Evolutionary conservation across 2,888 invertebrate species (phyloP), one percentile per base, ranked within the genome.

Genomic region (Junonia oenone): DNA sequence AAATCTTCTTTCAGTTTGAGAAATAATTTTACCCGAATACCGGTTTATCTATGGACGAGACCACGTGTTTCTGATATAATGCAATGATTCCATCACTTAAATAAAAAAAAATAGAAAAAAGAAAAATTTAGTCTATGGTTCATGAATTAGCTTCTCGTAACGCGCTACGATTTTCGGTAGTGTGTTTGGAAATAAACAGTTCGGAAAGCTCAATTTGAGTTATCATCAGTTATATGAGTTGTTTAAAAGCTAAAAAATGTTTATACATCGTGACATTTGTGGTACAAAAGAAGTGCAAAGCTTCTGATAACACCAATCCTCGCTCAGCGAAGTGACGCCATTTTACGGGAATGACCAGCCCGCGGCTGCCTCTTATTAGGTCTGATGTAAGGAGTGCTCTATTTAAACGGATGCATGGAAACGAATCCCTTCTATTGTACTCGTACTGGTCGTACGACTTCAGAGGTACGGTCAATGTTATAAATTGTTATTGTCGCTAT

Each of bases 281-380:
- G 73, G 68, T 75, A 72, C 65, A 71, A 76, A 70, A 68, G 68
- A 68, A 69, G 68, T 72, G 65, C 75, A 73, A 75, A 76, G 76
- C 71, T 78, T 81, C 78, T 85, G 82, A 85, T 85, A 83, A 78
- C 76, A 82, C 81, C 78, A 82, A 84, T 86, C 81, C 81, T 88
- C 87, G 78, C 83, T 79, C 78, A 75, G 83, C 80, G 80, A 80
- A 90, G 90, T 90, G 90, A 90, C 90, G 90, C 90, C 90, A 90
- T 90, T 90, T 90, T 90, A 90, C 90, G 90, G 90, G 90, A 89
- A 90, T 90, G 90, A 90, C 82, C 90, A 89, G 90, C 87, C 86
- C 81, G 89, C 85, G 84, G 89, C 87, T 85, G 90, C 84, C 79
- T 84, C 83, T 75, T 73, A 83, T 72, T 83, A 81, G 83, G 82